Evolutionary conservation across 1,140 invertebrate species (phyloP).

Genomic region (Drosophila nannoptera): DNA sequence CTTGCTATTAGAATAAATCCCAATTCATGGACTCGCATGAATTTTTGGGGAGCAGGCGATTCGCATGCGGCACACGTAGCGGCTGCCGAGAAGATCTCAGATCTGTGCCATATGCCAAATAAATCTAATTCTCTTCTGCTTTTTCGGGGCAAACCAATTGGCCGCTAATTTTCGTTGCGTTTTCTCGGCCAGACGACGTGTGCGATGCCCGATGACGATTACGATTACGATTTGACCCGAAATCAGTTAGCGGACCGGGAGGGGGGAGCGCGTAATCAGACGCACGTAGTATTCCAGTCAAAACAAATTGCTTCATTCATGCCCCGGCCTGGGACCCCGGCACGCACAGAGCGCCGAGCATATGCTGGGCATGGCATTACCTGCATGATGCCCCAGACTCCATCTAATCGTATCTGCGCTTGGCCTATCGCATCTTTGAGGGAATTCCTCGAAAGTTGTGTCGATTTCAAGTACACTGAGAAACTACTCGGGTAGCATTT

Average conservation of each 20-base stretch:
- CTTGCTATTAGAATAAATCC: constrained; percentile 37
- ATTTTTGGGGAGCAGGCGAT: constrained; percentile 18
- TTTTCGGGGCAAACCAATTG: constrained; percentile 49
- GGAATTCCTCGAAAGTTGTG: constrained; percentile 39
- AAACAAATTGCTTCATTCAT: constrained; percentile 74
- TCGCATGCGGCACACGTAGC: constrained; percentile 60
- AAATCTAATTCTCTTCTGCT: constrained; percentile 61
- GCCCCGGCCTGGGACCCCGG: not conserved
- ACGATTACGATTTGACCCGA: constrained; percentile 46
- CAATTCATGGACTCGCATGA: constrained; percentile 31
- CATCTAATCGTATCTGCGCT: constrained; percentile 39
- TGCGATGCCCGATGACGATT: constrained; percentile 57
- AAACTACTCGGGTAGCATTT: constrained; percentile 69
- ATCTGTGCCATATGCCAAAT: constrained; percentile 73
- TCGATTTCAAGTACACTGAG: constrained; percentile 6
- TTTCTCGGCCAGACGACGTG: constrained; percentile 56
- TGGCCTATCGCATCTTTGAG: constrained; percentile 28
- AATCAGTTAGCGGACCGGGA: constrained; percentile 27
- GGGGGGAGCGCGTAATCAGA: constrained; percentile 37
- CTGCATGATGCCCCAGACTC: constrained; percentile 7
- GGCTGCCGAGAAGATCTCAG: constrained; percentile 19
- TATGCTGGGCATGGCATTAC: constrained; percentile 36
- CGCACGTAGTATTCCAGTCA: constrained; percentile 53
- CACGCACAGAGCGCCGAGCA: constrained; percentile 13
- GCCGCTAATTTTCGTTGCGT: constrained; percentile 70